These are phyloP conservation scores for Scartelaos histophorus DNA, from an alignment of 2,113 vertebrate genomes.

Conservation along the genomic window DNA sequence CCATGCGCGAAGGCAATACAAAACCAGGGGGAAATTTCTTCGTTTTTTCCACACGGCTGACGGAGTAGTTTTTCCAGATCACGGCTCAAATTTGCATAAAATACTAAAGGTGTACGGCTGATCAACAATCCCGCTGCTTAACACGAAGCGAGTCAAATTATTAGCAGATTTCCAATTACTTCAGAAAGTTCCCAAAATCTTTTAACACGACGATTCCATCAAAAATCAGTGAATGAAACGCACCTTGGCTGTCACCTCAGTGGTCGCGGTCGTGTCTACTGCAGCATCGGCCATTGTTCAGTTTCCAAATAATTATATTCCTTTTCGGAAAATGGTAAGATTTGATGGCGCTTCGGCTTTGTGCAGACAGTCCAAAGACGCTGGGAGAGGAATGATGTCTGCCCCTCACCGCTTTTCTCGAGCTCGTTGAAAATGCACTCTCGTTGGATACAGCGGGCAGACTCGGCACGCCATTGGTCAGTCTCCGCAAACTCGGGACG, in stretches of 20 bases:
- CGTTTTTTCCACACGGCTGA: constrained; percentile 7
- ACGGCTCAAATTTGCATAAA: constrained; percentile 28
- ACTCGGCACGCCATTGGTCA: constrained; percentile 52
- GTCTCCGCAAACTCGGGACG: background rate
- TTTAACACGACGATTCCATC: constrained; percentile 31
- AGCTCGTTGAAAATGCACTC: constrained; percentile 65
- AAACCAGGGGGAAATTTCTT: background rate
- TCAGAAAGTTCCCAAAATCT: constrained; percentile 30
- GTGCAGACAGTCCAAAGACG: constrained; percentile 50
- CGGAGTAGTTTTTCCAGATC: background rate
- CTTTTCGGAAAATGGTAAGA: constrained; percentile 17
- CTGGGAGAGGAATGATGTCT: constrained; percentile 73
- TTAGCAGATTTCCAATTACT: constrained; percentile 20
- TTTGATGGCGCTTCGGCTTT: constrained; percentile 43
- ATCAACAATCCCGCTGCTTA: background rate
- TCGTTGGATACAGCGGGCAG: constrained; percentile 52
- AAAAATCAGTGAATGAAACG: constrained; percentile 53
- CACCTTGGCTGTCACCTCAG: constrained; percentile 82
- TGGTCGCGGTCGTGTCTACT: constrained; percentile 75
- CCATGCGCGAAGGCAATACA: background rate
- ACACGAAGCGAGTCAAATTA: background rate
- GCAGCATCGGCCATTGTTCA: constrained; percentile 79
- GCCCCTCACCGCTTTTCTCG: constrained; percentile 64
- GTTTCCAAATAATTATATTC: constrained; percentile 37
- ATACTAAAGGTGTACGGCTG: background rate